Percentiles rank a stretch among this genome's conserved stretches.
Conservation (phyloP, 2,797 vertebrate genomes). For the Sebastes itinus region DNA sequence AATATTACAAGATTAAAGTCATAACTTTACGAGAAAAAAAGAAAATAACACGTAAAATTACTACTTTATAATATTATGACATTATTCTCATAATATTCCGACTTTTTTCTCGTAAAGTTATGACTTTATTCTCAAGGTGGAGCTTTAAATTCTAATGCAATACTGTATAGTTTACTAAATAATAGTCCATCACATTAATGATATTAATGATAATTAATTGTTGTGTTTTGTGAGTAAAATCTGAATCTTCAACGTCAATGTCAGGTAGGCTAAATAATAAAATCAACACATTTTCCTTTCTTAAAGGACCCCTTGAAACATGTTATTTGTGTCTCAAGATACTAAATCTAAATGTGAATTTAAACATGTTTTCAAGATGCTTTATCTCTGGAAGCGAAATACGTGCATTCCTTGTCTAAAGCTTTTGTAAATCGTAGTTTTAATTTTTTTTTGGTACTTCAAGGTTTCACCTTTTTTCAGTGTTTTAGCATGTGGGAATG, state of each 20-base stretch:
- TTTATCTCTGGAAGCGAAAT: not conserved
- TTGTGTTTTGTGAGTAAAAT: not conserved
- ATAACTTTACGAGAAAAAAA: too few relatives aligned
- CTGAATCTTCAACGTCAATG: not conserved
- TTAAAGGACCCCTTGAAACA: not conserved
- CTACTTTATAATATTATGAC: too few relatives aligned
- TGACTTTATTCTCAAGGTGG: too few relatives aligned
- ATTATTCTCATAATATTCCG: too few relatives aligned
- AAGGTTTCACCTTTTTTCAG: too few relatives aligned
- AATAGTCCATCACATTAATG: not conserved
- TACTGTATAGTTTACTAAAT: not conserved
- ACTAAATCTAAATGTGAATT: not conserved
- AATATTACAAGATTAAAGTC: too few relatives aligned
- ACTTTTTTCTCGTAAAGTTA: too few relatives aligned
- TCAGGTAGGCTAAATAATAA: too few relatives aligned
- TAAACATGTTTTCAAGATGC: not conserved
- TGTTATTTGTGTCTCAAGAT: not conserved
- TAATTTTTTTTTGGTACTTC: too few relatives aligned
- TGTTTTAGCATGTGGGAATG: too few relatives aligned
- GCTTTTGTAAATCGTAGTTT: not conserved
- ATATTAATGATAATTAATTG: not conserved
- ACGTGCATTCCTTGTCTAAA: not conserved
- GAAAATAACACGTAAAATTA: too few relatives aligned
- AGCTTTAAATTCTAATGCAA: not conserved
- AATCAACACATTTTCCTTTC: not conserved